Evolutionary conservation across 2,113 vertebrate genomes (phyloP).

Genomic region (Crotalus helleri): DNA sequence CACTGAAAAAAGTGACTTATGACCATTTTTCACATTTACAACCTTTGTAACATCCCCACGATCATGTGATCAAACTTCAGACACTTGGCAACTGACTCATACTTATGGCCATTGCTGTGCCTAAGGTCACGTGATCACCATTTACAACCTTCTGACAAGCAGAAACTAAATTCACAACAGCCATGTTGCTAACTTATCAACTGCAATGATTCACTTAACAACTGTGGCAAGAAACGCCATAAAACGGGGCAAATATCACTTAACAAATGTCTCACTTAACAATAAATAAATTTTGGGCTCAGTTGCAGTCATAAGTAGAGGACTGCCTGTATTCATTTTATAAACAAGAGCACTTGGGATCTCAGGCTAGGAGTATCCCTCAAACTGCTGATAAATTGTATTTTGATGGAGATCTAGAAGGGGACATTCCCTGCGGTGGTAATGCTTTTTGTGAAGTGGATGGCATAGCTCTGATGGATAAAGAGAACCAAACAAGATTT

Average conservation of each 20-base stretch:
- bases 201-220: neutral
- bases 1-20: neutral
- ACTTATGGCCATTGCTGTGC: neutral
- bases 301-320: neutral
- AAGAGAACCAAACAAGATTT: neutral
- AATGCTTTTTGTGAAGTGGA: neutral
- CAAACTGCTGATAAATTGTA: neutral
- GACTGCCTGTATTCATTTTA: neutral
- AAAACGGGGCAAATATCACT: neutral
- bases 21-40: neutral
- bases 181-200: neutral
- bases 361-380: neutral
- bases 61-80: neutral
- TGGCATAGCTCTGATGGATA: too few relatives aligned
- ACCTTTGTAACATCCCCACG: neutral
- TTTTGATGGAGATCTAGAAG: neutral
- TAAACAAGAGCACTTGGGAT: neutral
- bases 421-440: neutral
- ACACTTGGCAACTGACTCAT: neutral
- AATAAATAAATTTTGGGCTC: neutral
- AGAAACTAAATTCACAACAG: neutral
- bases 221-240: neutral
- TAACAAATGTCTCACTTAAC: neutral
- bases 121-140: neutral
- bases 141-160: neutral